phyloP scores from a whole-genome alignment of 2,888 invertebrate genomes.

The Anoplius nigerrimus region DNA sequence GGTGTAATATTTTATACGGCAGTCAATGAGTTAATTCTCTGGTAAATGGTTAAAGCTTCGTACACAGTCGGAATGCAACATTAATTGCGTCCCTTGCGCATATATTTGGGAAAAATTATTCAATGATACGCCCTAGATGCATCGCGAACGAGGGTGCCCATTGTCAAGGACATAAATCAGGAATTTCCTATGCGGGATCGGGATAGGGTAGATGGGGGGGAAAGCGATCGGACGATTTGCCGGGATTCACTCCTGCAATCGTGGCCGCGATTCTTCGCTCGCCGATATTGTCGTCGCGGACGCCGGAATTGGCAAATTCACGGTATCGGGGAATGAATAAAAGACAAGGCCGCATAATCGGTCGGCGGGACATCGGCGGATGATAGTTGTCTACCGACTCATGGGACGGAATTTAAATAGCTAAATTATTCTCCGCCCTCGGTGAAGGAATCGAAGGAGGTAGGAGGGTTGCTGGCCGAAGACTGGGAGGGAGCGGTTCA shows the following conservation, averaged over 20 bases:
- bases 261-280: conserved; percentile 18
- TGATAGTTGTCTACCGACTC: conserved; percentile 12
- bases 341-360: conserved; percentile 30
- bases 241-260: conserved; percentile 20
- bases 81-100: no score
- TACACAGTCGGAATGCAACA: no score
- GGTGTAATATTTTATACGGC: no score
- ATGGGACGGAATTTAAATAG: conserved; percentile 33
- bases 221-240: conserved; percentile 29
- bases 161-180: no score
- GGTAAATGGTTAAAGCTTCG: no score
- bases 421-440: conserved; percentile 26
- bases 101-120: no score
- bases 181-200: no score
- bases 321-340: conserved; percentile 22
- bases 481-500: no score
- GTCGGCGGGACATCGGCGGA: background rate
- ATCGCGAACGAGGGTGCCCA: no score
- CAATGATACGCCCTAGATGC: no score
- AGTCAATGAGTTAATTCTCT: no score
- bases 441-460: conserved; percentile 5
- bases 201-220: background rate
- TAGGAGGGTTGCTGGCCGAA: no score
- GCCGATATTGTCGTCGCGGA: background rate
- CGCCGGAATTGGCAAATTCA: conserved; percentile 20